Conservation (phyloP, 2,888 invertebrate genomes). For the Pseudococcus viburni region DNA sequence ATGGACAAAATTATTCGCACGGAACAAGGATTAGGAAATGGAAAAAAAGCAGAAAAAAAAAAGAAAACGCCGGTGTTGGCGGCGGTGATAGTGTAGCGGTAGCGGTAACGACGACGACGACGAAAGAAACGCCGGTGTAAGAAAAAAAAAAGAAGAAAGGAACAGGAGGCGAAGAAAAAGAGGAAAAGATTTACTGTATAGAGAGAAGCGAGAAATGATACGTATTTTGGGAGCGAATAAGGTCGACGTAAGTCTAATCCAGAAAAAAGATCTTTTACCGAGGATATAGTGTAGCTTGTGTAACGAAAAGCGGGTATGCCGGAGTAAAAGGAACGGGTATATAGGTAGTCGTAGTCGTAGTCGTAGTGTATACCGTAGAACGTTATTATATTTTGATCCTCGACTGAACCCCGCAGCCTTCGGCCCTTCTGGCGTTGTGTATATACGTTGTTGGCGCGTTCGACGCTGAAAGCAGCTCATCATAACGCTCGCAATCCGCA, state of each 20-base stretch:
- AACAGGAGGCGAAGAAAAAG: not conserved
- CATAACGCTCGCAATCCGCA: conserved; percentile 56
- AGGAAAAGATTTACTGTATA: conserved; percentile 55
- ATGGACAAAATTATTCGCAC: conserved; percentile 60
- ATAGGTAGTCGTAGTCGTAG: not conserved
- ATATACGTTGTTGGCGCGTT: conserved; percentile 15
- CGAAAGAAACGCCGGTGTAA: conserved; percentile 12
- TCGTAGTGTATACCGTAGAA: conserved; percentile 51
- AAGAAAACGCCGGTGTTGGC: not conserved
- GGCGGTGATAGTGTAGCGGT: not conserved
- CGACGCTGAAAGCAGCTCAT: conserved; percentile 52
- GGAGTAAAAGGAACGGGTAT: not conserved
- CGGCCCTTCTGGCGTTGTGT: not conserved
- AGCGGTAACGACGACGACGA: not conserved
- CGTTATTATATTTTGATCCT: conserved; percentile 63
- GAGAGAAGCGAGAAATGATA: conserved; percentile 58
- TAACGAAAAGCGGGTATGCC: not conserved
- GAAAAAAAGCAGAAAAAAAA: not conserved
- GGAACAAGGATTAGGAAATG: conserved; percentile 53
- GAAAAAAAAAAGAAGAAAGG: not conserved
- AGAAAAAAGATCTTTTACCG: conserved; percentile 59
- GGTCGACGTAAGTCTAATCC: conserved; percentile 64
- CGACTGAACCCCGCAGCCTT: not conserved
- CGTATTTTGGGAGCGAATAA: conserved; percentile 60
- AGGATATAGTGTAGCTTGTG: not conserved